Percentiles rank a stretch among this genome's conserved stretches.
Conservation (phyloP, 37 sponge, comb jelly and placozoan species). For the Aphrocallistes beatrix region DNA sequence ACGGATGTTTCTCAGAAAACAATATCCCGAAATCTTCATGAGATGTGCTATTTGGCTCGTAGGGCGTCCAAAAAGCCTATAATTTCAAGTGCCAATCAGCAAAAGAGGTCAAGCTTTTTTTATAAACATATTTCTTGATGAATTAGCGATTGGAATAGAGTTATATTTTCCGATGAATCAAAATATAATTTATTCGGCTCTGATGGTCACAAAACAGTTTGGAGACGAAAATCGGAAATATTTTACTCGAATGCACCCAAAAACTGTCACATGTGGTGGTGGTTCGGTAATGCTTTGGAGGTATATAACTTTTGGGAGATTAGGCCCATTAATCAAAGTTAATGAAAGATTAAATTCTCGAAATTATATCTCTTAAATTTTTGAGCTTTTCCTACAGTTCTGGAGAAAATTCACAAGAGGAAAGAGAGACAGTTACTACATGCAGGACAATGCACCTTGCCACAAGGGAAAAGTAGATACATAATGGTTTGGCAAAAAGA, state of each 20-base stretch:
- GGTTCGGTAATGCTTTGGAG: neutral
- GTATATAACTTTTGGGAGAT: neutral
- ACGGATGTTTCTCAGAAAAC: neutral
- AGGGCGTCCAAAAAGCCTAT: neutral
- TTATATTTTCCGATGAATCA: neutral
- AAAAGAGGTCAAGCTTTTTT: neutral
- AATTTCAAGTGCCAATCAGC: neutral
- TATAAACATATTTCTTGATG: neutral
- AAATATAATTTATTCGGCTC: neutral
- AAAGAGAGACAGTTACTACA: neutral
- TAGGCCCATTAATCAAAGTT: neutral
- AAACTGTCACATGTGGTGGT: too few species aligned
- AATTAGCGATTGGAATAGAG: neutral
- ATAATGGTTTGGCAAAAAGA: neutral
- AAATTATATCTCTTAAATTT: neutral
- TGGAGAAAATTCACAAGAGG: neutral
- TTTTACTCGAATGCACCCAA: neutral
- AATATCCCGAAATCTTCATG: neutral
- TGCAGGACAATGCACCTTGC: neutral
- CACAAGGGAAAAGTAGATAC: neutral
- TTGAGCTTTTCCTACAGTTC: neutral
- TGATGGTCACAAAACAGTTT: neutral
- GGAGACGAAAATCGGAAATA: neutral
- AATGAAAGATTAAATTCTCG: neutral
- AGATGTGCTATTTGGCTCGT: neutral